Base-by-base conservation (phyloP, 2,888 invertebrate species). In the Lathronympha strigana region DNA sequence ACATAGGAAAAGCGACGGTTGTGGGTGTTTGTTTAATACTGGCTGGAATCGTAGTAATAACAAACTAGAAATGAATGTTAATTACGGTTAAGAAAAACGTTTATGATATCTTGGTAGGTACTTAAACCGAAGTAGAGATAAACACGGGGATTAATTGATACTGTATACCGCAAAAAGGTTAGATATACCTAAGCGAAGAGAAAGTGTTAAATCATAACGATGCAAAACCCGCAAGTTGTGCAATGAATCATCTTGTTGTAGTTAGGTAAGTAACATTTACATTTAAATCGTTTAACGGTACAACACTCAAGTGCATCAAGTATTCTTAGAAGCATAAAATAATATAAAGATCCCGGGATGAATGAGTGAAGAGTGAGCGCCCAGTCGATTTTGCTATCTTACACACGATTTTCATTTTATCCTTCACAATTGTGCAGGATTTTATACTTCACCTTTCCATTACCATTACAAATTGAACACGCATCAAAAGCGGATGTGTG, bases 171-270 rank as follows among this genome's bases (percentile, higher is more conserved):
- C 57, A 50, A 63, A 33, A 55, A 40, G 13, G 33, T 55, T 40
- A 57, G 57, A 36, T 51, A 36, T 36, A n/a, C n/a, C 36, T 36
- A 51, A 58, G 51, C 40, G n/a, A 58, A 64, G 64, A 51, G 64
- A 64, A 64, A 64, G 58, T 64, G 51, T 36, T 45, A 62, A 50
- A 58, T 45, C 25, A 64, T 64, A 47, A 51, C 58, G 33, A 53
- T 47, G 58, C 36, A 64, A 63, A 64, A 58, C 58, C 49, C 53
- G 53, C 60, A 60, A 60, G 53, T 64, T 64, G 45, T 45, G 58
- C 36, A 64, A 60, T 53, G 36, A 19, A 36, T 53, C 64, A 64
- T 64, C 64, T 47, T 31, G 25, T 19, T 47, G 28, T 25, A 51
- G 50, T 58, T 51, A 58, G 51, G 33, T 58, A 58, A 33, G 58